phyloP scores from a whole-genome alignment of 2,797 vertebrate species.

The Galagoides demidoff region DNA sequence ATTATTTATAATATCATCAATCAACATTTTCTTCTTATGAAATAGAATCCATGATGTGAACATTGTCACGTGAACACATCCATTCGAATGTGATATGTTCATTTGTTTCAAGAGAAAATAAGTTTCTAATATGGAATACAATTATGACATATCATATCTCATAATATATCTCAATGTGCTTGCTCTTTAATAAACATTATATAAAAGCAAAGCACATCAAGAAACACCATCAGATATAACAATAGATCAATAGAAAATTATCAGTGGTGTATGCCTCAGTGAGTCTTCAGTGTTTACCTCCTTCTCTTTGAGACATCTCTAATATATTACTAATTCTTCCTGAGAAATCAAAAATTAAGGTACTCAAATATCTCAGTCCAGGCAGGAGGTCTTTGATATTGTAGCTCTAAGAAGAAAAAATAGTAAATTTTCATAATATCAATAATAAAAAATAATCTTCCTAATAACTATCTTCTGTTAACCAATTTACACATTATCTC shows the following conservation, averaged over 20 bases:
- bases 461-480: background rate
- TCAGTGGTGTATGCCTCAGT: background rate
- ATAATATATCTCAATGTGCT: background rate
- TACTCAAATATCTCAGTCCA: background rate
- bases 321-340: background rate
- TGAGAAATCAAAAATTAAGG: background rate
- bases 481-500: background rate
- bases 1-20: background rate
- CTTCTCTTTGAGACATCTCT: background rate
- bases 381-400: background rate
- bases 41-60: background rate
- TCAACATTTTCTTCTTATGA: background rate
- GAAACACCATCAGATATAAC: background rate
- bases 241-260: background rate
- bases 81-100: background rate
- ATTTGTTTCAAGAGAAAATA: background rate
- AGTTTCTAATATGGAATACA: background rate
- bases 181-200: background rate
- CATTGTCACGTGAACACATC: background rate
- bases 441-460: background rate
- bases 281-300: background rate
- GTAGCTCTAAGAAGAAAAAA: background rate
- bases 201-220: background rate
- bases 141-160: background rate
- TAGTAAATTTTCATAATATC: background rate